Conservation (phyloP, 2,888 invertebrate genomes). For the Polydrusus pterygomalis region DNA sequence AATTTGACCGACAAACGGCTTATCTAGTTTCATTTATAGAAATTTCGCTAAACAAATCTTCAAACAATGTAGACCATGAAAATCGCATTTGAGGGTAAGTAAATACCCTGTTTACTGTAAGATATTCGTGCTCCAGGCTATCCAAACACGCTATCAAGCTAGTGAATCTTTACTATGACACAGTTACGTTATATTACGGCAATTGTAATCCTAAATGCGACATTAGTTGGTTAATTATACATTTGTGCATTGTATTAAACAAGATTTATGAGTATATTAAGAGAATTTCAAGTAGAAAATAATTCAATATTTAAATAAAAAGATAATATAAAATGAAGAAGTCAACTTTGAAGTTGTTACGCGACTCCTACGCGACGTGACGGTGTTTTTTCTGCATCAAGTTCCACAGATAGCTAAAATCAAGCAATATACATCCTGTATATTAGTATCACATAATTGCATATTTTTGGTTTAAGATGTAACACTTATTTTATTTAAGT, state of each 20-base stretch:
- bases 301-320: no score
- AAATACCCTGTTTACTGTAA: slow-evolving; percentile 14
- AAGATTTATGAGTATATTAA: not conserved
- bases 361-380: no score
- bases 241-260: not conserved
- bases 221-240: not conserved
- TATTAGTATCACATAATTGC: no score
- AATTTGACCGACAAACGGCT: no score
- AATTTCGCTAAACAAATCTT: not conserved
- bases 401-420: no score
- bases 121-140: slow-evolving; percentile 5
- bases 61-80: slow-evolving; percentile 2
- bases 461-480: no score
- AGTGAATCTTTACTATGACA: slow-evolving; percentile 14
- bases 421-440: no score
- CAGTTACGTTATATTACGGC: not conserved
- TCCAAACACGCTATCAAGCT: slow-evolving; percentile 6
- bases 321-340: no score
- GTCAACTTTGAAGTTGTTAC: no score
- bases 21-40: not conserved
- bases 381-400: no score
- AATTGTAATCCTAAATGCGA: not conserved
- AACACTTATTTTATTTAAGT: no score
- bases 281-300: no score
- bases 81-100: slow-evolving; percentile 1